Base-by-base conservation (phyloP, 2,888 invertebrate species). In the Hartigia nigra region DNA sequence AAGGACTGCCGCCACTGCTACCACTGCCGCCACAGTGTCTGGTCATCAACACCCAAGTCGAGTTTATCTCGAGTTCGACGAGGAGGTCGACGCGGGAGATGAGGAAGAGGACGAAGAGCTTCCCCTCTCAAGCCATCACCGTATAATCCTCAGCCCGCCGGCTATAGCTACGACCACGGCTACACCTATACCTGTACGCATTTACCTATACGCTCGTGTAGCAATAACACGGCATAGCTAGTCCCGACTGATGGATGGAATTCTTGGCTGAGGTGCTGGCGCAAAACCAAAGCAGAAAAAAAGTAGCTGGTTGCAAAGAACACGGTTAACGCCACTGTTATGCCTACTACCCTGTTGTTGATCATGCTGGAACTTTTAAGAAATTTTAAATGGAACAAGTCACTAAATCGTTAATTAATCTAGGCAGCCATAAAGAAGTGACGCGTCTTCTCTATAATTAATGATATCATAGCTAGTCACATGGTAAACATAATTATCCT, bases 1-100 rank as follows among this genome's bases (percentile, higher is more conserved):
- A 39, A 39, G 39, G 39, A 14, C 14, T 14, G 70, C 89, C 89
- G 89, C 35, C 75, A 35, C 75, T 34, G 75, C 87, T 88, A 88
- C 88, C 86, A 85, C 87, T 86, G 88, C 89, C 87, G 86, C 86
- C 86, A 86, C 87, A 85, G 87, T 85, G 86, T 87, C 86, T 87
- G 86, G 86, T 86, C 87, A 87, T 89, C 88, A 89, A 89, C 88
- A 89, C 88, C 87, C 87, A 86, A 88, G 82, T 83, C 77, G 77
- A 80, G 81, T 79, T 79, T 79, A 78, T 74, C 70, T 78, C 81
- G 78, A 31, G 31, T 37, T 55, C 23, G 34, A 35, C 37, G 76
- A 76, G 78, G 70, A 74, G 76, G 77, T 69, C 69, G 34, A 76
- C 31, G 78, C 70, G 74, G 14, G 74, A 72, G 77, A 70, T 34